These are phyloP conservation scores for Chaetorhynchus papuensis DNA, from an alignment of 2,113 vertebrate genomes.

Conservation along the genomic window DNA sequence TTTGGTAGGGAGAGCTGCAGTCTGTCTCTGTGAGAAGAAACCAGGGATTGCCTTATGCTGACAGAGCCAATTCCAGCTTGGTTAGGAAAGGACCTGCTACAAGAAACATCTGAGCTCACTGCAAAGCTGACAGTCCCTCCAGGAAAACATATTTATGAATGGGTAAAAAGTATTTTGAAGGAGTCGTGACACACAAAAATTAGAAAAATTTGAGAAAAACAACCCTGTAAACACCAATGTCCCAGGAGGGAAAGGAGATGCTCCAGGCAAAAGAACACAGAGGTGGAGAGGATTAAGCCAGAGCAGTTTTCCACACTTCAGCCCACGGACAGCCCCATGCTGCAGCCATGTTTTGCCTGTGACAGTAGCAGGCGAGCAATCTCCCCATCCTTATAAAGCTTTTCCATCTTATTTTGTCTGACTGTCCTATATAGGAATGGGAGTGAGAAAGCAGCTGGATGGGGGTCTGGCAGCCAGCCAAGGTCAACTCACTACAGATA, in stretches of 20 bases:
- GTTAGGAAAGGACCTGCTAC: neutral
- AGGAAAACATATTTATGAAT: neutral
- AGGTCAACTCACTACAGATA: neutral
- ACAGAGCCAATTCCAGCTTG: neutral
- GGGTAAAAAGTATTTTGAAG: neutral
- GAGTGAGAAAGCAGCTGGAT: neutral
- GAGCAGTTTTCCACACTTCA: neutral
- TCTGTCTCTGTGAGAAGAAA: neutral
- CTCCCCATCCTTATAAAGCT: neutral
- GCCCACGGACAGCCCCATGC: neutral
- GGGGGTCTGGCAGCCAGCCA: neutral
- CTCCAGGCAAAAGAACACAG: neutral
- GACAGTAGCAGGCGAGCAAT: neutral
- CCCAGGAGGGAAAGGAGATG: neutral
- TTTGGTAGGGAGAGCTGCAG: neutral
- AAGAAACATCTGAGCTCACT: neutral
- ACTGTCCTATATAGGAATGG: neutral
- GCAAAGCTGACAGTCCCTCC: neutral
- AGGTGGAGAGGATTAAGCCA: neutral
- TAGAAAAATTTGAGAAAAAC: neutral
- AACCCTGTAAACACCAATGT: neutral
- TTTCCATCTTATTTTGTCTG: neutral
- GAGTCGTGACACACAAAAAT: neutral
- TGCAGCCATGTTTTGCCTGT: neutral
- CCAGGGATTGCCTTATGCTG: neutral